Percentiles rank a stretch among this genome's conserved stretches.
These are phyloP conservation scores for Bathybates hornii DNA, from an alignment of 2,113 vertebrate species.

Conservation along the genomic window DNA sequence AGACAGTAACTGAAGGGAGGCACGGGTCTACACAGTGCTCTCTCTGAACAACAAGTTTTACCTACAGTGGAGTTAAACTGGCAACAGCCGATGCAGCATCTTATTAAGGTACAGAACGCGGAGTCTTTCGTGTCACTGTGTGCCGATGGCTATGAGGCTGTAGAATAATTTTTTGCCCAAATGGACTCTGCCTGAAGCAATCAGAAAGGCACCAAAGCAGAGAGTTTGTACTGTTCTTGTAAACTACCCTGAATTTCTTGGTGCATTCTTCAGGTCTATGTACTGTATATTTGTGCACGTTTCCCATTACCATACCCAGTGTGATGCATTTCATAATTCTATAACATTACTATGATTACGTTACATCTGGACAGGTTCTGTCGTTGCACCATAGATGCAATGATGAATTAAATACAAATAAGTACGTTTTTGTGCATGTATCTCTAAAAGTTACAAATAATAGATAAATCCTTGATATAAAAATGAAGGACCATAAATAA, in stretches of 20 bases:
- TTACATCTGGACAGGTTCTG: neutral
- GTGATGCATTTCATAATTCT: neutral
- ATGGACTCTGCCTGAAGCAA: neutral
- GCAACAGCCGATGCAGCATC: neutral
- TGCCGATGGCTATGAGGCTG: slow-evolving; percentile 7
- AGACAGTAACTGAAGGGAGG: neutral
- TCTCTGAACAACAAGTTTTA: neutral
- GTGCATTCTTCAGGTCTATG: neutral
- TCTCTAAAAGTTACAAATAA: neutral
- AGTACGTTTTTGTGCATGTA: neutral
- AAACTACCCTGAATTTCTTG: neutral
- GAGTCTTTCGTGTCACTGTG: slow-evolving; percentile 10
- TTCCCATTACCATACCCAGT: neutral
- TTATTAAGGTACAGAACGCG: slow-evolving; percentile 19
- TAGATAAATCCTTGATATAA: neutral
- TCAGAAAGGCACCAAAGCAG: neutral
- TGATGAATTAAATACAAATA: neutral
- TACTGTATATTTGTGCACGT: neutral
- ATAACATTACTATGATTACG: neutral
- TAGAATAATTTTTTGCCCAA: neutral
- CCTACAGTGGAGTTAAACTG: neutral
- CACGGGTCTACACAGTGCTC: neutral
- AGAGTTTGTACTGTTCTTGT: neutral
- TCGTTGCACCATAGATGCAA: neutral
- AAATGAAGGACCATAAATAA: neutral